phyloP scores from a whole-genome alignment of 2,797 vertebrate species.

The Muraenolepis orangiensis region DNA sequence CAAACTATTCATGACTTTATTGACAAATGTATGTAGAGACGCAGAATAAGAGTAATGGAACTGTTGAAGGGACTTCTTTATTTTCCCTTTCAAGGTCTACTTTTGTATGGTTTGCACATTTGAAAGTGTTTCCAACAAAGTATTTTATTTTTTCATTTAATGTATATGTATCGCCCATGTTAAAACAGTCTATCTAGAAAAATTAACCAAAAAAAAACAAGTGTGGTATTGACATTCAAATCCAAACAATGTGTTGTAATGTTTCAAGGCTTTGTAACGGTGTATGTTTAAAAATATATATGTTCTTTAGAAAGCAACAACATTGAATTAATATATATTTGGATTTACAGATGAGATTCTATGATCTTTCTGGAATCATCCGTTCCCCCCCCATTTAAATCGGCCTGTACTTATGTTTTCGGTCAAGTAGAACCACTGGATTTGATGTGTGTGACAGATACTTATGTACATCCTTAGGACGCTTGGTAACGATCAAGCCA shows the following conservation, averaged over 20 bases:
- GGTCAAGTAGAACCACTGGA: constrained; percentile 59
- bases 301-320: too few species aligned
- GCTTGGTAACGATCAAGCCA: constrained; percentile 12
- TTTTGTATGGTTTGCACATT: constrained; percentile 1
- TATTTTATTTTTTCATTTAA: background rate
- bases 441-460: constrained; percentile 32
- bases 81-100: constrained; percentile 7
- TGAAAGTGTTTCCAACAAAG: background rate
- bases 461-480: constrained; percentile 17
- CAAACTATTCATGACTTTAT: background rate
- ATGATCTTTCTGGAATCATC: background rate
- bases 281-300: background rate
- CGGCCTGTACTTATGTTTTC: constrained; percentile 16
- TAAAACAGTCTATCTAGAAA: constrained; percentile 56
- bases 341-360: background rate
- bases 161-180: constrained; percentile 10
- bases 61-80: constrained; percentile 19
- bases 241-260: background rate
- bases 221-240: background rate
- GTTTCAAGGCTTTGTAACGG: background rate
- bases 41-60: constrained; percentile 34
- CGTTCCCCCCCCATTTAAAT: background rate
- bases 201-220: constrained; percentile 15
- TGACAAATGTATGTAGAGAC: background rate
- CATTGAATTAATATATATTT: background rate